Conservation (phyloP, 2,888 invertebrate genomes). For the Pantelozetes paolii region DNA sequence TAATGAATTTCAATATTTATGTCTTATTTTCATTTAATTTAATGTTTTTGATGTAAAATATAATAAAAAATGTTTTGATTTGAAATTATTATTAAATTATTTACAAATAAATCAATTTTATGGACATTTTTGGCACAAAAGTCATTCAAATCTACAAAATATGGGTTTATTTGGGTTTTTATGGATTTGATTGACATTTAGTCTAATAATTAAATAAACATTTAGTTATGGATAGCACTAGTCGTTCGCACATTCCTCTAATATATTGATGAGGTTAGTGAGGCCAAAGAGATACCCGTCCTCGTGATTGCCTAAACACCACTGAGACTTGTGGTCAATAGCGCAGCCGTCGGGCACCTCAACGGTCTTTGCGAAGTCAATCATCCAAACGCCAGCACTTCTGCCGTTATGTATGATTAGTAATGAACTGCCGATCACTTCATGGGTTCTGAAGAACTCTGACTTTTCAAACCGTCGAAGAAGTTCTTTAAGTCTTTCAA, state of each 20-base stretch:
- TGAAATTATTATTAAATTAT: conserved; percentile 3
- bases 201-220: too few species aligned
- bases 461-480: conserved; percentile 73
- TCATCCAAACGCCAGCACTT: conserved; percentile 88
- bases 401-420: conserved; percentile 86
- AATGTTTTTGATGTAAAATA: conserved; percentile 16
- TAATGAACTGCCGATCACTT: conserved; percentile 86
- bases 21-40: not conserved
- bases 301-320: conserved; percentile 92
- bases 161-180: not conserved
- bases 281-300: conserved; percentile 90
- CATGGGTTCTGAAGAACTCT: conserved; percentile 73
- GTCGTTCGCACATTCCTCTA: conserved; percentile 26
- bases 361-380: conserved; percentile 92
- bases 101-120: not conserved
- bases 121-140: conserved; percentile 15
- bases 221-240: not conserved
- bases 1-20: not conserved
- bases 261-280: conserved; percentile 77
- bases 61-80: not conserved
- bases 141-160: not conserved
- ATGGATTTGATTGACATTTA: not conserved
- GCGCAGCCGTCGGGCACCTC: conserved; percentile 64
- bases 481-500: conserved; percentile 71
- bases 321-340: conserved; percentile 73